Conservation (phyloP, 2,888 invertebrate species). For the Campopleginae sp. region DNA sequence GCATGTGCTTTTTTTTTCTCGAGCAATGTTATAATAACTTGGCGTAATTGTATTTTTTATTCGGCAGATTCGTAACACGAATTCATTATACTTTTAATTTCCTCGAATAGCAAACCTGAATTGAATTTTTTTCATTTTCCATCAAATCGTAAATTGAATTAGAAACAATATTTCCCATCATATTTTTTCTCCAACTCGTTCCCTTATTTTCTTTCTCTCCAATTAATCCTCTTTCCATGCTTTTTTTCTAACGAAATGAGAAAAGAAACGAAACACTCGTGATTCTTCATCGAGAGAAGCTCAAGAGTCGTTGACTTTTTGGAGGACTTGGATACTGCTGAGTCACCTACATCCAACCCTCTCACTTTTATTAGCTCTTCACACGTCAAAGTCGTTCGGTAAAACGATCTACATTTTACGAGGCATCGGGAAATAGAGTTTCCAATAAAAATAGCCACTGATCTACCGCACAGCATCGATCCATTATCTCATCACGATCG, state of each 20-base stretch:
- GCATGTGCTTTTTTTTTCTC: background rate
- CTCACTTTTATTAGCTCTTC: conserved; percentile 69
- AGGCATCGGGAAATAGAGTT: background rate
- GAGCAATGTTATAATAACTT: background rate
- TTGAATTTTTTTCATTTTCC: background rate
- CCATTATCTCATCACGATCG: background rate
- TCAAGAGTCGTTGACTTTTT: conserved; percentile 41
- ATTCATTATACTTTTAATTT: conserved; percentile 11
- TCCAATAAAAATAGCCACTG: background rate
- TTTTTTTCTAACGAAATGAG: background rate
- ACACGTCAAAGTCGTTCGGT: conserved; percentile 63
- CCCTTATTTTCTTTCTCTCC: background rate
- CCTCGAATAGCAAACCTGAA: background rate
- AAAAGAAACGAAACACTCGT: conserved; percentile 36
- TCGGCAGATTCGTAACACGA: background rate
- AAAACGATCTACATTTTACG: conserved; percentile 28
- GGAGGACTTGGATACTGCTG: conserved; percentile 44
- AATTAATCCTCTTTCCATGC: background rate
- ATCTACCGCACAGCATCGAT: background rate
- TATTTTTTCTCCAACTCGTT: background rate
- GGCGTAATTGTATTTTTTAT: background rate
- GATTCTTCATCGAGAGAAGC: conserved; percentile 28
- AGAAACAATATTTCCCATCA: background rate
- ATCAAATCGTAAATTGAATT: background rate
- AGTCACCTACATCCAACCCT: conserved; percentile 32